Evolutionary conservation across 2,113 vertebrate genomes (phyloP).

Genomic region (Atrichornis clamosus): DNA sequence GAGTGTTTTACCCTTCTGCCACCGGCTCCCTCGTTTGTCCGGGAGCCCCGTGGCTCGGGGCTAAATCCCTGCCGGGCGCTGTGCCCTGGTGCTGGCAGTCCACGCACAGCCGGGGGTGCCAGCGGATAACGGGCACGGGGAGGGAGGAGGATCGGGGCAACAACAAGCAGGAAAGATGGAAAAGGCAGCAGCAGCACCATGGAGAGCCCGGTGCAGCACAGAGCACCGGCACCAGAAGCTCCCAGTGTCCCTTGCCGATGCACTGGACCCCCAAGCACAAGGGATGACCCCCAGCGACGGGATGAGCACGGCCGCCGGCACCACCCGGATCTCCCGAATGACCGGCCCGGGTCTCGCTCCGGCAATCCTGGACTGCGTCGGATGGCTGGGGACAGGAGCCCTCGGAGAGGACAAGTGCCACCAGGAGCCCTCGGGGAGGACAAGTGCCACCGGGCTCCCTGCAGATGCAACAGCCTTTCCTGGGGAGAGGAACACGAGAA

Average conservation of each 20-base stretch:
- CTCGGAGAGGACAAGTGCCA: neutral
- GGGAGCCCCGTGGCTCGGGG: neutral
- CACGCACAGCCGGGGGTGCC: neutral
- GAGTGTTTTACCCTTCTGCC: neutral
- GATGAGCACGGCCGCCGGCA: neutral
- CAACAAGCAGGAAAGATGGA: neutral
- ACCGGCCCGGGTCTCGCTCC: neutral
- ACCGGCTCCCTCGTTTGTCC: neutral
- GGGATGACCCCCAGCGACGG: neutral
- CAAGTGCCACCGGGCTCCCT: neutral
- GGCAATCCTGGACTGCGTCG: neutral
- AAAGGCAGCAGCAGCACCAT: neutral
- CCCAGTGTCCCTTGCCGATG: accelerated
- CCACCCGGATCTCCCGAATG: neutral
- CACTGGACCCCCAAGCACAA: neutral
- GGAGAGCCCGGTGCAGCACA: neutral
- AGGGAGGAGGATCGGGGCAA: neutral
- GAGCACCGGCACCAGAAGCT: neutral
- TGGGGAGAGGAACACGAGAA: neutral
- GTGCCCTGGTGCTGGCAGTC: neutral
- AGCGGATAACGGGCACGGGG: neutral
- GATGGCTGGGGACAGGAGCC: neutral
- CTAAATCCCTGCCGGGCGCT: neutral
- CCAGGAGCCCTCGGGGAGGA: neutral
- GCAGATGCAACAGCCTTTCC: neutral